phyloP scores from a whole-genome alignment of 2,888 invertebrate genomes.

The Acronicta psi region DNA sequence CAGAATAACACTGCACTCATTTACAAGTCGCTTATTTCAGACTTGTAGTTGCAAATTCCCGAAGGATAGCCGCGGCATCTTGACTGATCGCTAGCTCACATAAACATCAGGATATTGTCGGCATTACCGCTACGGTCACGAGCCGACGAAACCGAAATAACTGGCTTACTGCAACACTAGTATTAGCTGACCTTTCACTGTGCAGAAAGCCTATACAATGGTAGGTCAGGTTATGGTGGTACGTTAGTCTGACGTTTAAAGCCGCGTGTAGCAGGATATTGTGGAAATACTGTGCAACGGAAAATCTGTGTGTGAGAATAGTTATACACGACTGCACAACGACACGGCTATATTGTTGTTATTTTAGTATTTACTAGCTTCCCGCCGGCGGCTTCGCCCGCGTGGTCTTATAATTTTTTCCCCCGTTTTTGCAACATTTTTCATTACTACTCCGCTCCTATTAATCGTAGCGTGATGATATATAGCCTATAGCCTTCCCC shows the following conservation, averaged over 20 bases:
- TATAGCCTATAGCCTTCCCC: too few species aligned
- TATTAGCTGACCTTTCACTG: too few species aligned
- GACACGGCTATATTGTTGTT: too few species aligned
- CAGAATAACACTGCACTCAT: constrained; percentile 16
- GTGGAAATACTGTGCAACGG: constrained; percentile 3
- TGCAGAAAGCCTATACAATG: too few species aligned
- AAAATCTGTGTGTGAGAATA: constrained; percentile 15
- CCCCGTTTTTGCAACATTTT: too few species aligned
- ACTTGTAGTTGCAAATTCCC: constrained; percentile 18
- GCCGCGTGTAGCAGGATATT: constrained; percentile 4
- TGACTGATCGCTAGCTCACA: constrained; percentile 54
- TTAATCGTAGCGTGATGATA: too few species aligned
- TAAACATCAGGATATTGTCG: constrained; percentile 48
- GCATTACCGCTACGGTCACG: constrained; percentile 46
- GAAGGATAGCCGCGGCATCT: constrained; percentile 27
- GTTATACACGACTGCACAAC: constrained; percentile 3
- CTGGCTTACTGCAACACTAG: constrained; percentile 5
- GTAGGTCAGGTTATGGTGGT: too few species aligned
- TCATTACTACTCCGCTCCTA: too few species aligned
- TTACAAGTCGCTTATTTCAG: constrained; percentile 10
- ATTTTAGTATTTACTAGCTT: too few species aligned
- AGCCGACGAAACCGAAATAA: constrained; percentile 13
- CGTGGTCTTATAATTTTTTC: too few species aligned
- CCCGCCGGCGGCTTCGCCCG: too few species aligned
- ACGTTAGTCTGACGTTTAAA: too few species aligned